Conservation (phyloP, 2,888 invertebrate genomes). For the Acleris cristana region DNA sequence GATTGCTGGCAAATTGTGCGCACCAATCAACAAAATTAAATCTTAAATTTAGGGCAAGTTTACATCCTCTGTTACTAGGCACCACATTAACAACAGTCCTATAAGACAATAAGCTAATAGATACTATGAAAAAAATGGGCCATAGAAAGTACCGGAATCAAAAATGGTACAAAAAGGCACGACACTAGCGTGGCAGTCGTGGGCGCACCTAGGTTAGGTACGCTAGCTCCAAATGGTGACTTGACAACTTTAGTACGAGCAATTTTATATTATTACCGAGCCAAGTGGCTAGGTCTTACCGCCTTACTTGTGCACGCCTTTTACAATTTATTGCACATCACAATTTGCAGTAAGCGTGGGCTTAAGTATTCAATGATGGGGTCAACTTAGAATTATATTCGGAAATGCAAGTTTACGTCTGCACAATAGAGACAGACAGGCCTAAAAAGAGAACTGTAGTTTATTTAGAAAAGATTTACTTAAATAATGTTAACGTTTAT, state of each 20-base stretch:
- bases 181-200: neutral
- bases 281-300: neutral
- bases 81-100: too few relatives aligned
- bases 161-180: neutral
- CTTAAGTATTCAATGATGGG: neutral
- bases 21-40: too few relatives aligned
- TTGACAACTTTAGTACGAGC: conserved; percentile 56
- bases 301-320: conserved; percentile 4
- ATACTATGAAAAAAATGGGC: too few relatives aligned
- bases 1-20: too few relatives aligned
- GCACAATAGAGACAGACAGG: too few relatives aligned
- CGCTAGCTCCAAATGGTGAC: conserved; percentile 43
- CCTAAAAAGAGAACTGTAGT: too few relatives aligned
- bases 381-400: neutral
- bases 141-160: neutral
- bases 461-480: too few relatives aligned
- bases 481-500: too few relatives aligned
- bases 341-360: neutral
- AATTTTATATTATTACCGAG: conserved; percentile 43
- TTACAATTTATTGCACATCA: conserved; percentile 13
- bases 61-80: too few relatives aligned
- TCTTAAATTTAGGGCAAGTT: too few relatives aligned
- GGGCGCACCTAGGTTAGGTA: conserved; percentile 6
- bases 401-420: neutral
- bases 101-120: too few relatives aligned